These are phyloP conservation scores for Drosophila borealis DNA, from an alignment of 2,888 invertebrate genomes.

Conservation along the genomic window DNA sequence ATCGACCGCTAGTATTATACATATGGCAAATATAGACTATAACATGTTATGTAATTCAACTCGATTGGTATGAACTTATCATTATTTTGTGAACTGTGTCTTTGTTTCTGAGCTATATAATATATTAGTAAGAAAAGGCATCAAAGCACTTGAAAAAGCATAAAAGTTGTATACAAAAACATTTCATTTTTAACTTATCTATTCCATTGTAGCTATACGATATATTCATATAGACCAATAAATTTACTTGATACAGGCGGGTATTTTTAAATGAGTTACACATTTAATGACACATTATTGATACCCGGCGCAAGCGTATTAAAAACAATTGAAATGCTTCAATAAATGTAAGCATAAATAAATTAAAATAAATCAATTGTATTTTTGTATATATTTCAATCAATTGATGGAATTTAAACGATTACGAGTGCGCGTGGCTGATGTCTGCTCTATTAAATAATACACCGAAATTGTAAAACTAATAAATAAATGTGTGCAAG, in stretches of 20 bases:
- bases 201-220: too few relatives aligned
- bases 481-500: constrained; percentile 40
- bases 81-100: too few relatives aligned
- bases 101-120: too few relatives aligned
- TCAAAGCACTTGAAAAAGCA: too few relatives aligned
- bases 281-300: neutral
- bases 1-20: neutral
- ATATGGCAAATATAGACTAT: too few relatives aligned
- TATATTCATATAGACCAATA: too few relatives aligned
- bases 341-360: constrained; percentile 5
- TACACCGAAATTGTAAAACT: constrained; percentile 16
- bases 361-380: neutral
- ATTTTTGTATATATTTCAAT: neutral
- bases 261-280: neutral
- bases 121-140: too few relatives aligned
- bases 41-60: too few relatives aligned
- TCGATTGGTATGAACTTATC: too few relatives aligned
- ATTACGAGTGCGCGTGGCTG: constrained; percentile 3
- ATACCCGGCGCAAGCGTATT: neutral
- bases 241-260: too few relatives aligned
- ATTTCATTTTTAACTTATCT: too few relatives aligned
- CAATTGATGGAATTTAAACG: constrained; percentile 19
- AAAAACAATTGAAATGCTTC: neutral
- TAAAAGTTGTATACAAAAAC: too few relatives aligned
- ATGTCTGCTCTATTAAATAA: constrained; percentile 25